phyloP scores from a whole-genome alignment of 1,140 invertebrate species.

The Zophobas atratus region DNA sequence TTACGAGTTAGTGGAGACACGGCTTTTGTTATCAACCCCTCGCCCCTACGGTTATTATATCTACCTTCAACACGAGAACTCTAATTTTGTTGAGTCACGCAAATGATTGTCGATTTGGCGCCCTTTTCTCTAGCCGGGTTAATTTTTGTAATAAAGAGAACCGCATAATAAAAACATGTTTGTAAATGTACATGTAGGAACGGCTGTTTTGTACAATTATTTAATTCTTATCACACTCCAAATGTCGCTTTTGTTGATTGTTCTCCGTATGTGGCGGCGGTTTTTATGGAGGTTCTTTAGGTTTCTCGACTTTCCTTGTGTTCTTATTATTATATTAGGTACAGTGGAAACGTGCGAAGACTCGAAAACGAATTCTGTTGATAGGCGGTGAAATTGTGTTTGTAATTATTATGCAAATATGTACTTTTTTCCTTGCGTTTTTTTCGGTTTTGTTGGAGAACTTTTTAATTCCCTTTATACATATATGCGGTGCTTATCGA shows the following conservation, averaged over 20 bases:
- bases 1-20: constrained; percentile 23
- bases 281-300: constrained; percentile 9
- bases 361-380: constrained; percentile 11
- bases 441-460: background rate
- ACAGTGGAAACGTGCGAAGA: constrained; percentile 17
- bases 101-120: constrained; percentile 51
- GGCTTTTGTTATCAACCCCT: constrained; percentile 48
- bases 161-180: background rate
- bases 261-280: constrained; percentile 27
- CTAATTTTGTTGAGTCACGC: constrained; percentile 53
- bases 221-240: constrained; percentile 19
- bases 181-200: constrained; percentile 5
- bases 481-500: background rate
- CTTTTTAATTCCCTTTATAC: background rate
- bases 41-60: constrained; percentile 39
- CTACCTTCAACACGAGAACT: constrained; percentile 38
- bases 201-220: background rate
- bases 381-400: background rate
- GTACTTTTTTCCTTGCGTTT: background rate
- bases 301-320: background rate
- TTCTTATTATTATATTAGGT: constrained; percentile 20
- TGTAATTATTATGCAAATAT: constrained; percentile 29
- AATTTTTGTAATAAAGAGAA: constrained; percentile 9
- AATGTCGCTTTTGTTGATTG: constrained; percentile 34
- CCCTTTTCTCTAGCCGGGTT: constrained; percentile 33